phyloP scores from a whole-genome alignment of 2,113 vertebrate species.

The Haplochromis burtoni region DNA sequence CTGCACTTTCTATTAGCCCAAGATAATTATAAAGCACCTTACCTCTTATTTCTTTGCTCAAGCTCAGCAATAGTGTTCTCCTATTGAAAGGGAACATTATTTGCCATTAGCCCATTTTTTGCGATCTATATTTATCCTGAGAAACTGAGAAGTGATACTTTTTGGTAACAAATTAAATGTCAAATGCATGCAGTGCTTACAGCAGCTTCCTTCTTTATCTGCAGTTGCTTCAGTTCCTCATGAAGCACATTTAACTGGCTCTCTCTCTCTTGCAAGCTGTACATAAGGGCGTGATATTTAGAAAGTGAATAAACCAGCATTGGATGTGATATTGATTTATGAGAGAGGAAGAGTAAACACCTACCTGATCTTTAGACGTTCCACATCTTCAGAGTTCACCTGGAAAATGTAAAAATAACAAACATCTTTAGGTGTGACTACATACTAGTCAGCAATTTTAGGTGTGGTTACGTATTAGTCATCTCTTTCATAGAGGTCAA shows the following conservation, averaged over 20 bases:
- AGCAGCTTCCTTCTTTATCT: slow-evolving; percentile 39
- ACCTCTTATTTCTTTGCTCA: slow-evolving; percentile 49
- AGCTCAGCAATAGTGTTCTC: slow-evolving; percentile 38
- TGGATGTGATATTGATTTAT: neutral
- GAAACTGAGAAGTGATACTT: neutral
- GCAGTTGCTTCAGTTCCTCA: slow-evolving; percentile 50
- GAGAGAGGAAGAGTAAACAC: neutral
- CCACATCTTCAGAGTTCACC: slow-evolving; percentile 64
- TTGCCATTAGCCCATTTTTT: neutral
- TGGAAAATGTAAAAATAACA: neutral
- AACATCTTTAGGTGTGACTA: neutral
- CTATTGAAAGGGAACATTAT: slow-evolving; percentile 7
- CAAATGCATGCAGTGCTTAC: slow-evolving; percentile 17
- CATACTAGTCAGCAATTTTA: neutral
- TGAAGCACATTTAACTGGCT: slow-evolving; percentile 43
- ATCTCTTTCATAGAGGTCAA: neutral
- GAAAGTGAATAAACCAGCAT: neutral
- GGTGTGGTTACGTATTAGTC: neutral
- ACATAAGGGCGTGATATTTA: neutral
- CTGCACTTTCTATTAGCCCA: neutral
- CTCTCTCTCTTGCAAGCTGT: slow-evolving; percentile 59
- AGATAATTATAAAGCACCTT: neutral
- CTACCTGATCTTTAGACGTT: slow-evolving; percentile 76
- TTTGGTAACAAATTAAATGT: neutral
- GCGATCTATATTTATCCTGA: neutral